phyloP scores from a whole-genome alignment of 2,888 invertebrate genomes.

The Torymus auratus region DNA sequence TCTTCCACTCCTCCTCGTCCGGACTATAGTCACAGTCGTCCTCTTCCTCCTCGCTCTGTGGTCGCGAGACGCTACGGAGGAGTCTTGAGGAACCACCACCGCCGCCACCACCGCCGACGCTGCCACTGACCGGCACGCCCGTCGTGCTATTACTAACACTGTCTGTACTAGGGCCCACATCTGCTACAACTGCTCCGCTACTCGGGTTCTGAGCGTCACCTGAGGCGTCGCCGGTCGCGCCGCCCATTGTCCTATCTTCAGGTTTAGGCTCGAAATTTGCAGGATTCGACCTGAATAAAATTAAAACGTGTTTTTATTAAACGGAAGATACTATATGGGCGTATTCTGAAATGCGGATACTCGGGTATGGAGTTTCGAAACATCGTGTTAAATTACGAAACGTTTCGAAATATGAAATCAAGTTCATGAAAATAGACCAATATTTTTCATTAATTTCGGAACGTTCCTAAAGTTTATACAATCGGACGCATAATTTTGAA shows the following conservation, averaged over 20 bases:
- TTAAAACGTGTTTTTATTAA: too few species aligned
- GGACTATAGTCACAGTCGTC: slow-evolving; percentile 90
- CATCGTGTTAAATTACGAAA: too few species aligned
- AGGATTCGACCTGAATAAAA: background rate
- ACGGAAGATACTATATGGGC: too few species aligned
- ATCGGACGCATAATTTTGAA: too few species aligned
- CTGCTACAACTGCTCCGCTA: background rate
- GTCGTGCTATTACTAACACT: slow-evolving; percentile 26
- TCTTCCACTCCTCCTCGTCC: slow-evolving; percentile 93
- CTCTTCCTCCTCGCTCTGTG: slow-evolving; percentile 88
- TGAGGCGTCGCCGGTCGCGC: background rate
- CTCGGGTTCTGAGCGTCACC: slow-evolving; percentile 1
- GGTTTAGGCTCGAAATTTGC: slow-evolving; percentile 33
- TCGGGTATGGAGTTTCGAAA: too few species aligned
- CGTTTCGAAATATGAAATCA: too few species aligned
- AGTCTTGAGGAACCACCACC: slow-evolving; percentile 73
- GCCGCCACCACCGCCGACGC: slow-evolving; percentile 62
- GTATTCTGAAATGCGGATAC: too few species aligned
- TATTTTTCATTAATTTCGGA: too few species aligned
- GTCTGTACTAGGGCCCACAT: slow-evolving; percentile 2
- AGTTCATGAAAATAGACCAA: too few species aligned
- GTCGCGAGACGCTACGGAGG: slow-evolving; percentile 81
- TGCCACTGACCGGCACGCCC: slow-evolving; percentile 47
- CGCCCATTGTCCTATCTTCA: slow-evolving; percentile 18
- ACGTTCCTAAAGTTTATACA: too few species aligned